These are phyloP conservation scores for Heliconius himera DNA, from an alignment of 1,140 invertebrate species.

Conservation along the genomic window DNA sequence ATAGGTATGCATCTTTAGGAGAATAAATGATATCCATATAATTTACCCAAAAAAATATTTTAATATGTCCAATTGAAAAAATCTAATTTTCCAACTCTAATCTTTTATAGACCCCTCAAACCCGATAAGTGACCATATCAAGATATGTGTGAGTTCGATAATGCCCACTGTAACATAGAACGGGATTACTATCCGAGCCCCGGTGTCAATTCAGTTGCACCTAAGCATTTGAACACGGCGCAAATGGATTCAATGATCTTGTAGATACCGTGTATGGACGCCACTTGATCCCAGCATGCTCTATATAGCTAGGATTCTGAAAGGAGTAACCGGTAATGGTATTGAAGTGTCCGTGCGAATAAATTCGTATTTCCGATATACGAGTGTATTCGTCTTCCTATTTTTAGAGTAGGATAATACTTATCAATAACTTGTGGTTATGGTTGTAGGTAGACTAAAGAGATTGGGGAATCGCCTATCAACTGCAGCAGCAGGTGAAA, in stretches of 20 bases:
- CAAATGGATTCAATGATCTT: slow-evolving; percentile 56
- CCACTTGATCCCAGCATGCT: slow-evolving; percentile 42
- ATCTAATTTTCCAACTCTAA: neutral
- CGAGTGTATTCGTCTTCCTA: neutral
- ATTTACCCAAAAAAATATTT: too few relatives aligned
- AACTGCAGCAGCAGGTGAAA: too few relatives aligned
- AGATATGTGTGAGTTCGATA: slow-evolving; percentile 35
- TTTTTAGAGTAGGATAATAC: slow-evolving; percentile 1
- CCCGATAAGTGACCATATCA: neutral
- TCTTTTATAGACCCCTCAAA: neutral
- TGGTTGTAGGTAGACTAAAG: neutral
- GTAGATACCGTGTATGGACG: slow-evolving; percentile 43
- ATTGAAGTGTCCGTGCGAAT: slow-evolving; percentile 33
- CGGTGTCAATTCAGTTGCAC: slow-evolving; percentile 47
- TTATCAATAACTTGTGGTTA: neutral
- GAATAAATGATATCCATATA: too few relatives aligned
- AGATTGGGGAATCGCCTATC: neutral
- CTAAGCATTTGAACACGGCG: slow-evolving; percentile 48
- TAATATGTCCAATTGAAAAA: too few relatives aligned
- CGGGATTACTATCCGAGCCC: slow-evolving; percentile 45
- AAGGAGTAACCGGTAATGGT: slow-evolving; percentile 31
- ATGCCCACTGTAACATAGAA: slow-evolving; percentile 41
- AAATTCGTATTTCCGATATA: slow-evolving; percentile 25
- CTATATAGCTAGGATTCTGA: slow-evolving; percentile 31
- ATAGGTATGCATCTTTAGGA: too few relatives aligned